Conservation (phyloP, 2,888 invertebrate genomes). For the Acrocera orbiculus region DNA sequence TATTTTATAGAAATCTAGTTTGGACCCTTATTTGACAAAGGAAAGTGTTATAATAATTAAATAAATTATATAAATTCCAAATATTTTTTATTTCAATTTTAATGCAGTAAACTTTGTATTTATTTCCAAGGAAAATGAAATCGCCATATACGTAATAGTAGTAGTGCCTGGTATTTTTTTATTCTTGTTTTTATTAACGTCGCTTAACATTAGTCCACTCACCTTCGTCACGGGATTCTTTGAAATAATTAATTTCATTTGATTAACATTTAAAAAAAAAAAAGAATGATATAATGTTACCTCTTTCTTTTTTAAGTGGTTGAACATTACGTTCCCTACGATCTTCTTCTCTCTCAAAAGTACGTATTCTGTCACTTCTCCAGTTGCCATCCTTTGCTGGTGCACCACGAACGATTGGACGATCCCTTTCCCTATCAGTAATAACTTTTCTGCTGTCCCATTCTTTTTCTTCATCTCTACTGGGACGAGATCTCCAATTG, state of each 20-base stretch:
- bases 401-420: slow-evolving; percentile 16
- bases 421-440: slow-evolving; percentile 4
- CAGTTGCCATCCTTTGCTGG: slow-evolving; percentile 26
- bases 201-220: slow-evolving; percentile 43
- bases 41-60: no score
- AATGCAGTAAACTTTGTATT: no score
- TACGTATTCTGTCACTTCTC: slow-evolving; percentile 24
- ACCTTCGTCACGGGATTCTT: slow-evolving; percentile 37
- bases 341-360: slow-evolving; percentile 24
- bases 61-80: no score
- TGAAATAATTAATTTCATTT: slow-evolving; percentile 1
- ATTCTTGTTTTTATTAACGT: no score
- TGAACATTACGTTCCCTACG: slow-evolving; percentile 20
- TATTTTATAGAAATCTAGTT: no score
- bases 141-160: no score
- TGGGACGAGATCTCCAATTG: slow-evolving; percentile 1
- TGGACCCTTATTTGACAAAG: no score
- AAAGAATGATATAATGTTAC: slow-evolving; percentile 21
- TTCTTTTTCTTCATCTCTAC: slow-evolving; percentile 11
- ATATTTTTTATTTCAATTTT: no score
- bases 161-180: no score
- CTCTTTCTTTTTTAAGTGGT: slow-evolving; percentile 33
- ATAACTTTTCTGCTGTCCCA: slow-evolving; percentile 3
- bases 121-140: no score
- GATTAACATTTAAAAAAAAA: background rate